phyloP scores from a whole-genome alignment of 2,797 vertebrate genomes.

The Nothura maculosa region DNA sequence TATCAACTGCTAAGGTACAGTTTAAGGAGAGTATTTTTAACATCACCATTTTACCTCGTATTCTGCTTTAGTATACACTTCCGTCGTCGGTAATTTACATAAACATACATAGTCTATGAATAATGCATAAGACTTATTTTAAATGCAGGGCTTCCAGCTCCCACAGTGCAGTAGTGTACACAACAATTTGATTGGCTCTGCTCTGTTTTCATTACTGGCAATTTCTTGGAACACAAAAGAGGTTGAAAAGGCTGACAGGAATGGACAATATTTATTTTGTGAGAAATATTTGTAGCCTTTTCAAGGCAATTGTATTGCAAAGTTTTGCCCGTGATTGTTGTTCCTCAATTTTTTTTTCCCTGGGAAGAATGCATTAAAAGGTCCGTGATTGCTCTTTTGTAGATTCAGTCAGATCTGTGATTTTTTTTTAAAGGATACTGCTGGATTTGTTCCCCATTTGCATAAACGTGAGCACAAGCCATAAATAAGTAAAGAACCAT shows the following conservation, averaged over 20 bases:
- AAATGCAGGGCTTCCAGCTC: conserved; percentile 75
- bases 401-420: conserved; percentile 63
- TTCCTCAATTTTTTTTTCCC: conserved; percentile 14
- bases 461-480: conserved; percentile 47
- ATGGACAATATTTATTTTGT: conserved; percentile 77
- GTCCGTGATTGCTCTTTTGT: conserved; percentile 62
- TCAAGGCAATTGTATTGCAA: conserved; percentile 75
- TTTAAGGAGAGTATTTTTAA: conserved; percentile 66
- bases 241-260: conserved; percentile 74
- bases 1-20: conserved; percentile 24
- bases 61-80: conserved; percentile 70
- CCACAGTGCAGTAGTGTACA: conserved; percentile 70
- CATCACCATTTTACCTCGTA: conserved; percentile 66
- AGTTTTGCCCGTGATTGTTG: conserved; percentile 73
- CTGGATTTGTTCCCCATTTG: conserved; percentile 60
- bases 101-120: conserved; percentile 77
- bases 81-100: conserved; percentile 77
- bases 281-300: conserved; percentile 77
- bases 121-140: conserved; percentile 77
- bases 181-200: conserved; percentile 79
- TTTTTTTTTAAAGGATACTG: conserved; percentile 49
- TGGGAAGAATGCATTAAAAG: conserved; percentile 62
- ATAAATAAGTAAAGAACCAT: conserved; percentile 56
- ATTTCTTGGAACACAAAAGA: conserved; percentile 80
- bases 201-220: conserved; percentile 81